Percentiles rank a stretch among this genome's conserved stretches.
Evolutionary conservation across 2,113 vertebrate species (phyloP).

Genomic region (Mormoops blainvillei): DNA sequence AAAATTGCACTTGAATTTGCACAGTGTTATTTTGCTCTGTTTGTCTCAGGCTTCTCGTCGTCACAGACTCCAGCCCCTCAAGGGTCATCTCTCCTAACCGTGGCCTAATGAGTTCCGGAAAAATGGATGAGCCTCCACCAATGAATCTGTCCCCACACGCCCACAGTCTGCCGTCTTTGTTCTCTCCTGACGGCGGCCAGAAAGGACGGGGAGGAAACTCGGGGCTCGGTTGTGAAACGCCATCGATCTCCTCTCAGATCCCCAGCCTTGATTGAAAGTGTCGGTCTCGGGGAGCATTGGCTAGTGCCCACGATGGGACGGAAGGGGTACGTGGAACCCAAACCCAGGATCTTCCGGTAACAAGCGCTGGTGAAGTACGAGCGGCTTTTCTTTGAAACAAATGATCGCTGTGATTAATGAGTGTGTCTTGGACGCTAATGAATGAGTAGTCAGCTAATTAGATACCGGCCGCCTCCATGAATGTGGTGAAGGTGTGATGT

Average conservation of each 20-base stretch:
- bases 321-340: rapidly evolving
- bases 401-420: background rate
- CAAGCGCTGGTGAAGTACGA: background rate
- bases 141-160: rapidly evolving
- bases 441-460: conserved; percentile 22
- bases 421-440: background rate
- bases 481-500: background rate
- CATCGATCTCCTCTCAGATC: background rate
- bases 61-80: background rate
- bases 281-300: background rate
- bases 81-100: rapidly evolving
- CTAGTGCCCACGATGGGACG: rapidly evolving
- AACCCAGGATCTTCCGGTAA: rapidly evolving
- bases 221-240: background rate
- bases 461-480: background rate
- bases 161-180: background rate
- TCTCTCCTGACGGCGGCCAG: background rate
- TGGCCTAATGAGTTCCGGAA: background rate
- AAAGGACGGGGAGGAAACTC: background rate
- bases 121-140: background rate
- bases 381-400: background rate
- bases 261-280: background rate
- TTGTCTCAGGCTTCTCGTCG: background rate
- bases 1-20: background rate
- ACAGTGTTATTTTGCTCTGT: background rate